A percentile compares a stretch with the other conserved stretches of the same genome.
These are phyloP conservation scores for Pocillopora grandis DNA, from an alignment of 92 coral and sea anemone genomes.

Conservation along the genomic window DNA sequence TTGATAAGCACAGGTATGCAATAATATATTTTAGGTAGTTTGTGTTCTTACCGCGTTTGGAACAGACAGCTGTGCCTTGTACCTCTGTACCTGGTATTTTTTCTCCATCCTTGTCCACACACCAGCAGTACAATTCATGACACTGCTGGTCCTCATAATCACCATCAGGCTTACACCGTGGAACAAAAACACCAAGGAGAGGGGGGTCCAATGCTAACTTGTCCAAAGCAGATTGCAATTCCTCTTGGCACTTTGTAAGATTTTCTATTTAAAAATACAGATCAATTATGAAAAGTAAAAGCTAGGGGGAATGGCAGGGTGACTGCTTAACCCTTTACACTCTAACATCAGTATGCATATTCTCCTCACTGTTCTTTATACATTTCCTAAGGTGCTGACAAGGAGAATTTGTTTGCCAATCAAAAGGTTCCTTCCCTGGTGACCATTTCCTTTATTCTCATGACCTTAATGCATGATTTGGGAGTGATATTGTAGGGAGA, in stretches of 20 bases:
- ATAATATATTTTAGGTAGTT: too few species aligned
- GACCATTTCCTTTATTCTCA: too few species aligned
- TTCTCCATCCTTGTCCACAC: conserved; percentile 39
- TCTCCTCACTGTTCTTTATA: too few species aligned
- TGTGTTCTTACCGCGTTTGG: conserved; percentile 27
- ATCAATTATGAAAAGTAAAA: background rate
- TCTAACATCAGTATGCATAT: too few species aligned
- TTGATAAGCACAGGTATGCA: too few species aligned
- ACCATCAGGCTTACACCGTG: conserved; percentile 61
- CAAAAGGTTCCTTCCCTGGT: too few species aligned
- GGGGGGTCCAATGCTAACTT: conserved; percentile 53
- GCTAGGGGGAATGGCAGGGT: too few species aligned
- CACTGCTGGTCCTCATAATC: conserved; percentile 51
- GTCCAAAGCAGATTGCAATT: conserved; percentile 46
- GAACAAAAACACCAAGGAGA: conserved; percentile 49
- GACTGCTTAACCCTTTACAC: too few species aligned
- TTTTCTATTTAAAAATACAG: conserved; percentile 24
- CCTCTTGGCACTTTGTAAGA: conserved; percentile 58
- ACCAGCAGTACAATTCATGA: conserved; percentile 62
- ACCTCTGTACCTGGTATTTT: conserved; percentile 32
- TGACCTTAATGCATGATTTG: too few species aligned
- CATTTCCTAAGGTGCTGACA: too few species aligned
- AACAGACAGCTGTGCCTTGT: conserved; percentile 25
- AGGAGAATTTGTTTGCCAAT: too few species aligned
- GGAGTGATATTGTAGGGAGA: too few species aligned